Evolutionary conservation across 2,797 vertebrate genomes (phyloP).

Genomic region (Allochrocebus solatus): DNA sequence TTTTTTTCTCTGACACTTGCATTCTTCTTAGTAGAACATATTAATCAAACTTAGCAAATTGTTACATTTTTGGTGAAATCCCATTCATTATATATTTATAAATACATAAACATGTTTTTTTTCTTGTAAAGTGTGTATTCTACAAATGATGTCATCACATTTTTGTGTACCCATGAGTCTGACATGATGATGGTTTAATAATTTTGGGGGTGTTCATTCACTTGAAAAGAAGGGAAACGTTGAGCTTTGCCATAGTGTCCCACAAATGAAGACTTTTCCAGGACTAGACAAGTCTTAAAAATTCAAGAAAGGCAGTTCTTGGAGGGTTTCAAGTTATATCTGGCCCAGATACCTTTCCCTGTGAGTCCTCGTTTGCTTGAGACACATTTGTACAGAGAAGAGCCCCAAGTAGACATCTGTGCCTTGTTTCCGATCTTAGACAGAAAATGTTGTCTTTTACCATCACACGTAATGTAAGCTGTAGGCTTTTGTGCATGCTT

Average conservation of each 20-base stretch:
- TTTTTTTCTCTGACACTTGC: neutral
- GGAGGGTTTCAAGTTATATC: neutral
- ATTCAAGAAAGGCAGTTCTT: neutral
- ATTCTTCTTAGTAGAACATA: neutral
- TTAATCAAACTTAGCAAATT: neutral
- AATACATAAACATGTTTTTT: neutral
- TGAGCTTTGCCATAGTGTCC: neutral
- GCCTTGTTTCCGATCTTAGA: neutral
- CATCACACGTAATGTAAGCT: neutral
- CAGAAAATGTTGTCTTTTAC: neutral
- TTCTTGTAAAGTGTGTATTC: neutral
- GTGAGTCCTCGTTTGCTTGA: neutral
- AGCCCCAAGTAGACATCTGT: neutral
- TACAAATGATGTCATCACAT: neutral
- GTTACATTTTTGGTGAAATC: conserved; percentile 6
- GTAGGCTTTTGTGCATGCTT: neutral
- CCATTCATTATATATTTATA: neutral
- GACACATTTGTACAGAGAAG: neutral
- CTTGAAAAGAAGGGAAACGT: neutral
- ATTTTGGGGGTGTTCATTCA: neutral
- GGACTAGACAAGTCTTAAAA: neutral
- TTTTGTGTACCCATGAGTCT: neutral
- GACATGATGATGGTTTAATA: neutral
- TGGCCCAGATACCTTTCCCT: neutral
- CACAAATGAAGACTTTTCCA: neutral